These are phyloP conservation scores for Triplophysa rosa DNA, from an alignment of 2,113 vertebrate genomes.

Conservation along the genomic window DNA sequence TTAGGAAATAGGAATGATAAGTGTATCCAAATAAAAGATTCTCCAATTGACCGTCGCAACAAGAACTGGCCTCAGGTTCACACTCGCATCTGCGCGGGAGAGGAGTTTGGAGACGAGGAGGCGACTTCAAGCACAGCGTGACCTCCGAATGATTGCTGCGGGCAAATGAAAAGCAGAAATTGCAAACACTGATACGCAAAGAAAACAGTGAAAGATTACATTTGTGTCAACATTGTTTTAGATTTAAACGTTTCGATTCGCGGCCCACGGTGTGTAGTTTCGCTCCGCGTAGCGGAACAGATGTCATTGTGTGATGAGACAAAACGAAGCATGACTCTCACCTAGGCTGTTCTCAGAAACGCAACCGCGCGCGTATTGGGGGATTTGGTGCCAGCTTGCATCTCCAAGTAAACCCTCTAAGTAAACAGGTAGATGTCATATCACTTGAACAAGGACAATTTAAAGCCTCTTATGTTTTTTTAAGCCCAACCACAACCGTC, in stretches of 20 bases:
- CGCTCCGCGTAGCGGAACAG: slow-evolving; percentile 40
- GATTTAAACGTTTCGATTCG: slow-evolving; percentile 64
- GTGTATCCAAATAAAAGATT: slow-evolving; percentile 73
- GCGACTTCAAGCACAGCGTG: slow-evolving; percentile 64
- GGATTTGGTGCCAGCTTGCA: not conserved
- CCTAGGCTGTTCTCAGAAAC: slow-evolving; percentile 19
- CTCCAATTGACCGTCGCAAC: slow-evolving; percentile 77
- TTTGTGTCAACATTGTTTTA: slow-evolving; percentile 59
- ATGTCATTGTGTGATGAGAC: slow-evolving; percentile 43
- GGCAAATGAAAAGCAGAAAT: slow-evolving; percentile 66
- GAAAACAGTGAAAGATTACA: slow-evolving; percentile 57
- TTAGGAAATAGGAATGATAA: slow-evolving; percentile 74
- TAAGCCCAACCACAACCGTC: slow-evolving; percentile 64
- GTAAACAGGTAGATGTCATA: slow-evolving; percentile 76
- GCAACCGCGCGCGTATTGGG: not conserved
- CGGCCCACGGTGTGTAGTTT: slow-evolving; percentile 52
- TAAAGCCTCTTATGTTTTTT: slow-evolving; percentile 74
- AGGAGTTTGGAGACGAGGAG: slow-evolving; percentile 52
- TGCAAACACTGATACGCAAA: slow-evolving; percentile 58
- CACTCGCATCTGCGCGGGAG: slow-evolving; percentile 53
- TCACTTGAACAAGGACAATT: slow-evolving; percentile 68
- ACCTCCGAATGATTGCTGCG: slow-evolving; percentile 52
- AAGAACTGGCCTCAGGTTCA: slow-evolving; percentile 64
- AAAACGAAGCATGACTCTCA: slow-evolving; percentile 28
- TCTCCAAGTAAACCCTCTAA: slow-evolving; percentile 58